Evolutionary conservation across 2,113 vertebrate genomes (phyloP), one percentile per base, ranked within the genome.

Genomic region (Zosterops lateralis): DNA sequence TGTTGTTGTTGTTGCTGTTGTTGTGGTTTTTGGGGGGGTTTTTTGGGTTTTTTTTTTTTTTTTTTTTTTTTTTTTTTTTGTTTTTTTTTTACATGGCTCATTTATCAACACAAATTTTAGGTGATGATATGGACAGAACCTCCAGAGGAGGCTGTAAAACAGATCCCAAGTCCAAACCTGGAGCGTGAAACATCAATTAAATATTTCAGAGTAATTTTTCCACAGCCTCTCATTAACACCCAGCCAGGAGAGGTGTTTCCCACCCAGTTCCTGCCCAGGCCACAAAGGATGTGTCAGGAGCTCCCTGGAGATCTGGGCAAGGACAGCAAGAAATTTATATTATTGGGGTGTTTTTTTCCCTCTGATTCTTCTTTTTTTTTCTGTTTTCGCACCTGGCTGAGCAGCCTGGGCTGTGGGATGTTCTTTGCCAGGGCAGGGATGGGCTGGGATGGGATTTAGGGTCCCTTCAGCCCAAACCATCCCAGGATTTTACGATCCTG

Each of bases 401-500:
- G 45, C 36, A n/a, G 14, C 4, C 8, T 50, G 65, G 15, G 44
- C 44, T 19, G 0, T 20, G 57, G 47, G 20, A 53, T 29, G 14
- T 24, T 60, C 78, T 14, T 21, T 38, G n/a, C 26, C 40, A 53
- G 60, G 38, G 26, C 57, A 50, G 32, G 29, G 17, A 9, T 42
- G 74, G 21, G 10, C 6, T 20, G 25, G 7, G 56, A 36, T 54
- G 57, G 7, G 13, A 5, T 61, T 70, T 13, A 25, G 32, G 34
- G 13, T 17, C 25, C 31, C 16, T 25, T 29, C 79, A 51, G 12
- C 66, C 56, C 56, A 61, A 50, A 44, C 20, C 54, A 51, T 34
- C 18, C 44, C 0, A 0, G 19, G 25, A 17, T 61, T 71, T 71
- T 36, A 16, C 3, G 1, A 13, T 20, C 14, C 19, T 92, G 81